Evolutionary conservation across 1,140 invertebrate genomes (phyloP).

Genomic region (Probaryconus sp.): DNA sequence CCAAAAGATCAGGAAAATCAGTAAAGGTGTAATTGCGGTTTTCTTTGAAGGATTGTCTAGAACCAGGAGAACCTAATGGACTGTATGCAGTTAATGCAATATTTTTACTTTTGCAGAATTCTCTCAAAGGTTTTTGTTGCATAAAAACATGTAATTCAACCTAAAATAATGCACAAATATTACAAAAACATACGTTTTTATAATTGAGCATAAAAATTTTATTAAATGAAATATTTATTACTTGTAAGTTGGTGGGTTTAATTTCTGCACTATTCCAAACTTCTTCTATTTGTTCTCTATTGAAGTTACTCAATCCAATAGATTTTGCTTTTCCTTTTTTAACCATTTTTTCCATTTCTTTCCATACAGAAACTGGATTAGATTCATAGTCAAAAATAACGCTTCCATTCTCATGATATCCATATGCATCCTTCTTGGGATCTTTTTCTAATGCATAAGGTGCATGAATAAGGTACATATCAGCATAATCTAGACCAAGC

Average conservation of each 20-base stretch:
- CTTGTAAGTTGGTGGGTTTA: conserved; percentile 85
- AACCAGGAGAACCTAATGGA: conserved; percentile 86
- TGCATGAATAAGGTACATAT: conserved; percentile 90
- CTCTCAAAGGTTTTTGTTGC: conserved; percentile 86
- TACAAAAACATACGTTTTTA: no score
- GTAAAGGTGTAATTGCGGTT: conserved; percentile 79
- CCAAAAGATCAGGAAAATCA: conserved; percentile 83
- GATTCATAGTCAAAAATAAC: conserved; percentile 83
- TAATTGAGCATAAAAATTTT: no score
- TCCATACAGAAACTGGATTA: conserved; percentile 86
- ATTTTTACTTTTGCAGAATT: conserved; percentile 85
- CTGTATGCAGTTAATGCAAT: conserved; percentile 90
- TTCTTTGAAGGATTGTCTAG: conserved; percentile 70
- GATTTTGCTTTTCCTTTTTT: conserved; percentile 82
- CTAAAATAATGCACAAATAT: no score
- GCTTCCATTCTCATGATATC: conserved; percentile 80
- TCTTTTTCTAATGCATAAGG: conserved; percentile 84
- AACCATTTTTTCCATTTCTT: conserved; percentile 87
- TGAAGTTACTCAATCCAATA: conserved; percentile 91
- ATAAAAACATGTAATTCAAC: conserved; percentile 90
- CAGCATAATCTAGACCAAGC: conserved; percentile 88
- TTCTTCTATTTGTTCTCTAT: conserved; percentile 82
- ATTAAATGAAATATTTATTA: no score
- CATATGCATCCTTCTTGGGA: conserved; percentile 74
- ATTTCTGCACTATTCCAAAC: conserved; percentile 83